Evolutionary conservation across 2,888 invertebrate species (phyloP), one percentile per base, ranked within the genome.

Genomic region (Andrena bucephala): DNA sequence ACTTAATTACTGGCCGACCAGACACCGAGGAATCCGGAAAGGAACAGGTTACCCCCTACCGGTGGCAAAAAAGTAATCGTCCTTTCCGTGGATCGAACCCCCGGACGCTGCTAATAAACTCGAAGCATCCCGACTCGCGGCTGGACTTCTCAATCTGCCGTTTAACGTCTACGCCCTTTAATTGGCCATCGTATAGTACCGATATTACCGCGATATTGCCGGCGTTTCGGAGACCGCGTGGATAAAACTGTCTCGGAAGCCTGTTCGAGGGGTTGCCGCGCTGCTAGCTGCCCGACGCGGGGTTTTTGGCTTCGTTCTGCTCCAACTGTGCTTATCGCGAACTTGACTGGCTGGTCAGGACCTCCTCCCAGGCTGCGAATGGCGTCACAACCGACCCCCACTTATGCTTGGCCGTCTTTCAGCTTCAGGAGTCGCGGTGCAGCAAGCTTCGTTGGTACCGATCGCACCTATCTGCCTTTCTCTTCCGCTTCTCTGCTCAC

Each of bases 81-180:
- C 20, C 20, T 20, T 20, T 20, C 20, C 20, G 20, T 20, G 48
- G 10, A 20, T 42, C 20, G 62, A 50, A 48, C 67, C 62, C 70
- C 7, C 70, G 13, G 57, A 42, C 52, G 20, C 42, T 65, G 60
- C 71, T 85, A 85, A 87, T 86, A 82, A 42, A 84, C 62, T 78
- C 48, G 70, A 65, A 81, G 84, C 77, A 60, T 69, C 79, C 81
- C 24, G 74, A 73, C 69, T 82, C 70, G 42, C 29, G 31, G 29
- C 20, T 48, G 57, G 66, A 84, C 82, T 84, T 85, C 67, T 83
- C 86, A 86, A 89, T 89, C 78, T 79, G 72, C 24, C 42, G 71
- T 63, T 88, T 77, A 62, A 76, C 70, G 78, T 83, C 77, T 70
- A 63, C 63, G 52, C 16, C 54, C 60, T 66, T 71, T 77, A 87